Percentiles rank a stretch among this genome's conserved stretches.
These are phyloP conservation scores for Lophius piscatorius DNA, from an alignment of 2,113 vertebrate species.

Conservation along the genomic window DNA sequence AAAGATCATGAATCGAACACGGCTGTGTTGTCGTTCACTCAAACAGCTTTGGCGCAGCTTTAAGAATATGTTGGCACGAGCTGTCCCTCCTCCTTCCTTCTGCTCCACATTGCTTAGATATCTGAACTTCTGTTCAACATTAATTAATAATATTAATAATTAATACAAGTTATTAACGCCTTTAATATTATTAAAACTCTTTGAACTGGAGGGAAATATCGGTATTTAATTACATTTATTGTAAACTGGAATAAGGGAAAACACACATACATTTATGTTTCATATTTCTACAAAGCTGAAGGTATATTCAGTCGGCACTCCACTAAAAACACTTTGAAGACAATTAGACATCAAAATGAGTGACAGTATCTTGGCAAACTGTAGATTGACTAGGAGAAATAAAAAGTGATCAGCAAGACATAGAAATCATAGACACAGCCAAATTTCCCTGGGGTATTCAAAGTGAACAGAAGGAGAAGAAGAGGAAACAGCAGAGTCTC, in stretches of 20 bases:
- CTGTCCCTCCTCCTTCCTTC: slow-evolving; percentile 57
- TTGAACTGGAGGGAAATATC: background rate
- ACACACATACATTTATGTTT: background rate
- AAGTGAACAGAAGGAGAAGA: slow-evolving; percentile 61
- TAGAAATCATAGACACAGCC: slow-evolving; percentile 61
- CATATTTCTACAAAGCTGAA: background rate
- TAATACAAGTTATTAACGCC: slow-evolving; percentile 7
- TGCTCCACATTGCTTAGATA: slow-evolving; percentile 57
- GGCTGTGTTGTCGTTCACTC: slow-evolving; percentile 59
- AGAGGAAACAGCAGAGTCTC: slow-evolving; percentile 65
- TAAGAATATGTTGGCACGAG: slow-evolving; percentile 51
- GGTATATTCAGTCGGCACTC: slow-evolving; percentile 10
- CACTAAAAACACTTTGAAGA: slow-evolving; percentile 36
- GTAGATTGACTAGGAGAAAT: slow-evolving; percentile 46
- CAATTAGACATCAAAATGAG: slow-evolving; percentile 57
- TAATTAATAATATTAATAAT: too few relatives aligned
- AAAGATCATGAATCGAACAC: slow-evolving; percentile 46
- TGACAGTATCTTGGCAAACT: slow-evolving; percentile 58
- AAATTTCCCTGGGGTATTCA: slow-evolving; percentile 75
- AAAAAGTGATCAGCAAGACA: slow-evolving; percentile 69
- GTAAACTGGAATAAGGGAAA: background rate
- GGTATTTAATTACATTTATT: background rate
- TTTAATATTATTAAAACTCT: slow-evolving; percentile 27
- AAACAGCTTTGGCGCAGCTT: slow-evolving; percentile 55
- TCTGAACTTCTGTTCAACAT: slow-evolving; percentile 17